Conservation (phyloP, 1,140 invertebrate genomes). For the Drosophila bocqueti region DNA sequence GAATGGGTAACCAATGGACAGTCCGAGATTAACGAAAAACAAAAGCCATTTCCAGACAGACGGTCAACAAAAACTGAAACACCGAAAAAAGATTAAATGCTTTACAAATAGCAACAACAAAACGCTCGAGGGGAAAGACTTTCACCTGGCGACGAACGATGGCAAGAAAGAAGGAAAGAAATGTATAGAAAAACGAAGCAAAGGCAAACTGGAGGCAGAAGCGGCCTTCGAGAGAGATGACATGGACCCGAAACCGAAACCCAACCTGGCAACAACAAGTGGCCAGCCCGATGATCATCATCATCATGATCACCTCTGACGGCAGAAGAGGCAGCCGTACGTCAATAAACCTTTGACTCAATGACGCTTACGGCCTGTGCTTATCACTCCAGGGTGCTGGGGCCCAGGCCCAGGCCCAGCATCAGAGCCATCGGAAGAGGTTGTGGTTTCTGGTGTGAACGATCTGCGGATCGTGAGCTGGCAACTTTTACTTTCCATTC, state of each 20-base stretch:
- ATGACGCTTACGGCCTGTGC: constrained; percentile 61
- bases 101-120: constrained; percentile 78
- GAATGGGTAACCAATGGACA: constrained; percentile 42
- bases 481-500: constrained; percentile 79
- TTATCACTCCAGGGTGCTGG: constrained; percentile 53
- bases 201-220: constrained; percentile 39
- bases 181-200: constrained; percentile 35
- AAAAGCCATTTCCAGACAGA: constrained; percentile 49
- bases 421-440: constrained; percentile 12
- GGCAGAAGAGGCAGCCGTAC: constrained; percentile 49
- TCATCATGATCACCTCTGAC: constrained; percentile 27
- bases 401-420: constrained; percentile 13
- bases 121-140: constrained; percentile 79
- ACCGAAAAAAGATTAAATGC: constrained; percentile 74
- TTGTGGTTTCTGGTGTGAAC: constrained; percentile 33
- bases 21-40: constrained; percentile 64
- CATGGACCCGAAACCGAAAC: constrained; percentile 61
- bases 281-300: constrained; percentile 44
- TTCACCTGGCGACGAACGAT: constrained; percentile 75
- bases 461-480: constrained; percentile 45
- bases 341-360: constrained; percentile 81
- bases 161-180: constrained; percentile 48
- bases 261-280: constrained; percentile 72
- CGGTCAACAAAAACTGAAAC: constrained; percentile 65
- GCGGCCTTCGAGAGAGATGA: constrained; percentile 73